Percentiles rank a stretch among this genome's conserved stretches.
Conservation (phyloP, 1,140 invertebrate species). For the Drosophila pectinifera region DNA sequence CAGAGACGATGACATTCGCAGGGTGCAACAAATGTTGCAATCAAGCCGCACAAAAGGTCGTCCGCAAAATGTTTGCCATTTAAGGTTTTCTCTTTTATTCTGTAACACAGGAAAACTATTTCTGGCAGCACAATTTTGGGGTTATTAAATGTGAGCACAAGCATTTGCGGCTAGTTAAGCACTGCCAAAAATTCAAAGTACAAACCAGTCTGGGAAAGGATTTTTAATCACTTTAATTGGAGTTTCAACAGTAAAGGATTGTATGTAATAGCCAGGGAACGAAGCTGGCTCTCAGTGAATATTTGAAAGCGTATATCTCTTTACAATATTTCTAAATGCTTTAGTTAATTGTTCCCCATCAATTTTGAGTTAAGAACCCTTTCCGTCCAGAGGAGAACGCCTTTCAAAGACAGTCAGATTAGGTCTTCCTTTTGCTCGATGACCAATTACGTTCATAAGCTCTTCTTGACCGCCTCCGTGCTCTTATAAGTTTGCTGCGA, state of each 20-base stretch:
- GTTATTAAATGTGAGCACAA: constrained; percentile 13
- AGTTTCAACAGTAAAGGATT: no score
- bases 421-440: neutral
- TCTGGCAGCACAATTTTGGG: neutral
- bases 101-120: constrained; percentile 9
- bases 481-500: constrained; percentile 6
- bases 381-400: neutral
- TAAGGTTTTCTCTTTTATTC: constrained; percentile 3
- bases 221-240: neutral
- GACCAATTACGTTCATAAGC: constrained; percentile 37
- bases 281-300: no score
- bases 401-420: neutral
- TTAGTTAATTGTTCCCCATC: no score
- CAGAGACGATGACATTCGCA: constrained; percentile 22
- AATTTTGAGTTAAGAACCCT: neutral
- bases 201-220: neutral
- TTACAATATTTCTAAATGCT: no score
- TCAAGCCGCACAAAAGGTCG: constrained; percentile 32
- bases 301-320: neutral
- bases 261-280: neutral
- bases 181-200: constrained; percentile 11
- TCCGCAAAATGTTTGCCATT: constrained; percentile 23
- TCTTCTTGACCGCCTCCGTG: constrained; percentile 3
- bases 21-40: constrained; percentile 56
- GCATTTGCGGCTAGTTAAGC: constrained; percentile 13